Base-by-base conservation (phyloP, 2,797 vertebrate species). In the Amniataba percoides region DNA sequence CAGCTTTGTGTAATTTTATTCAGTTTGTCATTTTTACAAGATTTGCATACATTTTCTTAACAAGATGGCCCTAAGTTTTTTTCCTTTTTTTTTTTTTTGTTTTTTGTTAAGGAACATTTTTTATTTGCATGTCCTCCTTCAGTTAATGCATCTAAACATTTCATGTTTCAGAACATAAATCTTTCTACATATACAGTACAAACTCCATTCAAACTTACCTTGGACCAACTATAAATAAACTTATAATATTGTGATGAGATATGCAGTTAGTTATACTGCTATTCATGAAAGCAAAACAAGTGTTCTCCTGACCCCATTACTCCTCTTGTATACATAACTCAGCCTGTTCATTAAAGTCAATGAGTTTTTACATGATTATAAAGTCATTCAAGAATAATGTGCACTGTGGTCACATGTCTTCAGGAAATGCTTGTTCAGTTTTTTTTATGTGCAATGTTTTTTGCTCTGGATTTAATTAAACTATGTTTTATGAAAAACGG, bases 41-140 rank as follows among this genome's bases (percentile, higher is more conserved):
- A 61, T 19, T 43, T 71, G 67, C 43, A 72, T 63, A 53, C 3
- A 77, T 68, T 81, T 62, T 66, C 34, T 9, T 61, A 11, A 31
- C 7, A 61, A 61, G 18, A 48, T 55, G 36, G 25, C 15, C 31
- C 19, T 23, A 16, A 53, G 27, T 31, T 31, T 31, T 31, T 31
- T 31, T 31, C 5, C 5, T 5, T 31, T 31, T 31, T 31, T 31
- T 31, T 31, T 31, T 5, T 31, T 31, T 31, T 3, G 1, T 36
- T 36, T 36, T 36, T 36, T 36, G 7, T 36, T 3, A 36, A 3
- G 34, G 34, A 7, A 36, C 15, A 14, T 19, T 21, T 59, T 27
- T 1, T 12, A 52, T 31, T 34, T 2, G 3, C 15, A 34, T 49
- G 51, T 39, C 36, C 18, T 36, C 7, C 21, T n/a, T 39, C 21